Evolutionary conservation across 2,113 vertebrate genomes (phyloP), one percentile per base, ranked within the genome.

Genomic region (Lepus europaeus): DNA sequence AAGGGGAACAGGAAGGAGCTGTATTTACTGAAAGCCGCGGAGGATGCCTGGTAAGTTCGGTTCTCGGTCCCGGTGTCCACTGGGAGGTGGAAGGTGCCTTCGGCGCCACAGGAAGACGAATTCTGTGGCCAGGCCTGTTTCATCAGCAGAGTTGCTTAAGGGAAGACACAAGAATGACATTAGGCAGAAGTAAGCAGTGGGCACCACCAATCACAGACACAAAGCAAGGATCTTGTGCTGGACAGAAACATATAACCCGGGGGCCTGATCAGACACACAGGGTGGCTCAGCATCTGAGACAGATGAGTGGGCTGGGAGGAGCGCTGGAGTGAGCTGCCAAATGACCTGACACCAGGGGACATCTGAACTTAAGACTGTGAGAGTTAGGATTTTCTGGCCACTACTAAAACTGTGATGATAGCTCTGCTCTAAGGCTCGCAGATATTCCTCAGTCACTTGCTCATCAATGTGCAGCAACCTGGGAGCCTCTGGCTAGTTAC

Each of bases 41-140:
- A 98, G 96, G 99, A 99, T 95, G 99, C 99, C 98, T 99, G 99
- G 90, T 98, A 99, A 98, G 99, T 98, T 98, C 99, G 98, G 98
- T 98, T 99, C 98, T 99, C 99, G 2, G 99, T 98, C 97, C 98
- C 99, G 45, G 98, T 98, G 98, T 99, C 99, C 98, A 99, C 98
- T 7, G 99, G 99, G 98, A 99, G 99, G 98, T 99, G 99, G 98
- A 99, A 99, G 98, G 99, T 99, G 96, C 99, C 99, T 98, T 99
- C 99, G 33, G 98, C 98, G 98, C 99, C 98, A 97, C 99, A 99
- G 97, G 99, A 98, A 36, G 98, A 98, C 6, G 98, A 98, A 92
- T 98, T 99, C 98, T 99, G 99, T 97, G 99, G 99, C 99, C 99
- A 99, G 97, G 99, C 98, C 98, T 99, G 99, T 98, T 99, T 99